Evolutionary conservation across 2,113 vertebrate species (phyloP).

Genomic region (Cephalophus harveyi): DNA sequence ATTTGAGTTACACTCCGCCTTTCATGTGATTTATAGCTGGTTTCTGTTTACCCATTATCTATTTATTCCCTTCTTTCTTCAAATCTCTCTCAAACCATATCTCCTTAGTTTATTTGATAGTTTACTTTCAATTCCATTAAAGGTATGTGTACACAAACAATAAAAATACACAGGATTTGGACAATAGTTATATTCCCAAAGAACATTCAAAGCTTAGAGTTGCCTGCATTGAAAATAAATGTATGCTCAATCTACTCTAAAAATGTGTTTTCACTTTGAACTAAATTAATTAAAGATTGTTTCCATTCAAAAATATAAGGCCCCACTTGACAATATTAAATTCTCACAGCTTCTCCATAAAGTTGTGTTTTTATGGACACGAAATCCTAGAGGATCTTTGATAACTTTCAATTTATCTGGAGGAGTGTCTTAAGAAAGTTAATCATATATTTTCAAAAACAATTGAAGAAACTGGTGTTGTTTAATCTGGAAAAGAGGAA

Average conservation of each 20-base stretch:
- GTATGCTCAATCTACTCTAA: not conserved
- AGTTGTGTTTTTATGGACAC: not conserved
- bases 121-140: not conserved
- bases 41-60: not conserved
- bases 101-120: not conserved
- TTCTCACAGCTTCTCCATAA: not conserved
- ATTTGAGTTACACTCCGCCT: not conserved
- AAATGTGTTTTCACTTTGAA: not conserved
- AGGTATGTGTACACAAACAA: not conserved
- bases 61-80: not conserved
- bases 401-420: not conserved
- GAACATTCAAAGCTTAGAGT: not conserved
- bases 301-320: not conserved
- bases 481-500: not conserved
- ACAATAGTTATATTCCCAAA: not conserved
- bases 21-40: not conserved
- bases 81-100: not conserved
- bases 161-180: not conserved
- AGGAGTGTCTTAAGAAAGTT: not conserved
- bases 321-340: not conserved
- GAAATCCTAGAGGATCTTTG: not conserved
- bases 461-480: not conserved
- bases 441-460: not conserved
- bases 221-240: not conserved
- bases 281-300: not conserved